phyloP scores from a whole-genome alignment of 1,140 invertebrate species.

The Bombus haemorrhoidalis region DNA sequence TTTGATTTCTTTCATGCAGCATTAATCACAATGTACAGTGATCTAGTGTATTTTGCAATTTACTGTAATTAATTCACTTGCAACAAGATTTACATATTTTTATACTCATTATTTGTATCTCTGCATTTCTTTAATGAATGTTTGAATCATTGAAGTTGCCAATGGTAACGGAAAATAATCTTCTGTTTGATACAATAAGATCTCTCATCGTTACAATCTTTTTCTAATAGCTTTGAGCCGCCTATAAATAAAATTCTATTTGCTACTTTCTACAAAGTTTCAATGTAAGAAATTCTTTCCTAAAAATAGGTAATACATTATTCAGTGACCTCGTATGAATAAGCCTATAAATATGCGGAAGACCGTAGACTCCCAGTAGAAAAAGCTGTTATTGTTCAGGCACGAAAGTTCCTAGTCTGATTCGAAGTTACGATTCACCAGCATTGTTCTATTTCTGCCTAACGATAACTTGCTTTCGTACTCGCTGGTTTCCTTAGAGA shows the following conservation, averaged over 20 bases:
- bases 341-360: neutral
- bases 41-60: no score
- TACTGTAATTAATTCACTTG: no score
- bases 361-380: neutral
- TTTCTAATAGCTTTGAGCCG: no score
- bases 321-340: neutral
- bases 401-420: neutral
- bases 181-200: no score
- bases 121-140: no score
- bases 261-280: neutral
- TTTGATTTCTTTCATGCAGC: no score
- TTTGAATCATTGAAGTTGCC: no score
- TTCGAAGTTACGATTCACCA: neutral
- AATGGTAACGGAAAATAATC: no score
- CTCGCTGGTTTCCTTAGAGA: constrained; percentile 31
- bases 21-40: no score
- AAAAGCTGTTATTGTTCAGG: neutral
- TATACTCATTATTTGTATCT: no score
- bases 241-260: neutral
- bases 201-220: no score
- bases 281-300: neutral
- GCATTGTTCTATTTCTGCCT: constrained; percentile 37
- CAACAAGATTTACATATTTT: no score
- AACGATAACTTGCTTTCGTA: constrained; percentile 35
- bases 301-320: neutral